Base-by-base conservation (phyloP, 2,113 vertebrate genomes). In the Alosa alosa region DNA sequence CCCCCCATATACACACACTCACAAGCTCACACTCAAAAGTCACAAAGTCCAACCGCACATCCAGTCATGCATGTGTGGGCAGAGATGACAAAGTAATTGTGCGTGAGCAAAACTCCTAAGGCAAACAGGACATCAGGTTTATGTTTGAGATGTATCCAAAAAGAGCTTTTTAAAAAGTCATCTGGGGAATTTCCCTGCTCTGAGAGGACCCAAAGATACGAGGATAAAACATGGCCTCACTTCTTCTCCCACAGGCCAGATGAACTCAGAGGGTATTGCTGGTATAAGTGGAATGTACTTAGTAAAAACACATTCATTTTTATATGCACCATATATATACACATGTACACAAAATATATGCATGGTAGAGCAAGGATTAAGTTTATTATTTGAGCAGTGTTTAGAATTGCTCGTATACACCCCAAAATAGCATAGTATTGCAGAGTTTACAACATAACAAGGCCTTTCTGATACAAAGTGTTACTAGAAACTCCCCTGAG, bases 41-140 rank as follows among this genome's bases (percentile, higher is more conserved):
- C 81, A 49, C 52, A 57, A 11, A 57, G 18, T 49, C 9, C 9
- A 49, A 49, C 47, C 17, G 18, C 15, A 81, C 41, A 17, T 44
- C 64, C 52, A 55, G 52, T 55, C 15, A 20, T 55, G 15, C 18
- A 20, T 55, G 52, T 55, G 68, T 31, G 68, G 68, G 68, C 10
- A 75, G 31, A 75, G 68, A 75, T 75, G 68, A 75, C 25, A 75
- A 31, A 36, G 68, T 39, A 78, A 39, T 39, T 78, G 72, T 78
- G 72, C 5, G 36, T 39, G 36, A 36, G 72, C 10, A 36, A 78
- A 78, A 15, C 31, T 15, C 25, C 36, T 78, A 3, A 15, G 11
- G 31, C 15, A 36, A 36, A 13, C 25, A 78, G 25, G 72, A 78
- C 31, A 36, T 39, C 36, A 39, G 11, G 55, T 22, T 22, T 6